Percentiles rank a stretch among this genome's conserved stretches.
phyloP scores from a whole-genome alignment of 2,797 vertebrate species.

The Scomberomorus guttatus region DNA sequence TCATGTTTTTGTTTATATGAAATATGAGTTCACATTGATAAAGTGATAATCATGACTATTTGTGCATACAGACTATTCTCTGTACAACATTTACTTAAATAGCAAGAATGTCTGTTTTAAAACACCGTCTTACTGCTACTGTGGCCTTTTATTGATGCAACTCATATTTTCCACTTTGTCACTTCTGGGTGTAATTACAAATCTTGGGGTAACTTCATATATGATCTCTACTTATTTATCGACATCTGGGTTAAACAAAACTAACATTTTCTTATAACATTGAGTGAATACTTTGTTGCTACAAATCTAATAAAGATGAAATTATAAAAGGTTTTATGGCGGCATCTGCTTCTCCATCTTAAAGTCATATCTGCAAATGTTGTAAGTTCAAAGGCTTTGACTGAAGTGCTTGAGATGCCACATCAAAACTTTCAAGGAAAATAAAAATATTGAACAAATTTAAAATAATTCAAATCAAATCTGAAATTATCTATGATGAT shows the following conservation, averaged over 20 bases:
- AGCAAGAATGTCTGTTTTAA: neutral
- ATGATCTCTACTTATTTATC: neutral
- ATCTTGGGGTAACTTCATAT: neutral
- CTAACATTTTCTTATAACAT: neutral
- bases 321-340: neutral
- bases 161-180: neutral
- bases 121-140: neutral
- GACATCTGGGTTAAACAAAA: neutral
- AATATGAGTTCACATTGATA: neutral
- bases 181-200: neutral
- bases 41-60: neutral
- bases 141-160: too few relatives aligned
- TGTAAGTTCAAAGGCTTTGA: neutral
- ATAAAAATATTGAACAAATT: neutral
- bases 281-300: neutral
- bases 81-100: neutral
- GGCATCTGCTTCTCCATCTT: neutral
- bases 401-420: neutral
- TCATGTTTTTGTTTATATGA: neutral
- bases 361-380: neutral
- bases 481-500: neutral
- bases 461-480: conserved; percentile 1
- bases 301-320: neutral
- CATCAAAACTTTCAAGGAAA: neutral
- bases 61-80: neutral